These are phyloP conservation scores for Lampris megalopsis DNA, from an alignment of 2,113 vertebrate species.

Conservation along the genomic window DNA sequence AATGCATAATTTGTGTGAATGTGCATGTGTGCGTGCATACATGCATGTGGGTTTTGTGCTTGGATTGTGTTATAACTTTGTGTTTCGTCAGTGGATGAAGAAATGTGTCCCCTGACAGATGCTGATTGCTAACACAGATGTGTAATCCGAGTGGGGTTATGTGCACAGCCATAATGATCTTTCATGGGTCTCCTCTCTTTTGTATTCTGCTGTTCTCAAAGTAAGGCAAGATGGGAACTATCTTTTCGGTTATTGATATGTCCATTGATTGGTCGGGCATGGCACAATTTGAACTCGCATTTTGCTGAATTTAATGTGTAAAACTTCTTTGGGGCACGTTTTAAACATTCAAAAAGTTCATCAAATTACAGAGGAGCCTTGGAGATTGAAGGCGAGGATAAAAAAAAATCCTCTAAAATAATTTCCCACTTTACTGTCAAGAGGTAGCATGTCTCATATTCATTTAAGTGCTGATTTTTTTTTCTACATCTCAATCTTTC, in stretches of 20 bases:
- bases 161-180: constrained; percentile 25
- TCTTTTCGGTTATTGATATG: neutral
- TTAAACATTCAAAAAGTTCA: no score
- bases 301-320: no score
- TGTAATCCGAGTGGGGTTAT: constrained; percentile 74
- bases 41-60: constrained; percentile 33
- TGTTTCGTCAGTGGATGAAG: constrained; percentile 62
- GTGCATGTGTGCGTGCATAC: neutral
- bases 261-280: no score
- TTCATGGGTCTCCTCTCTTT: neutral
- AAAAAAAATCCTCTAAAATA: neutral
- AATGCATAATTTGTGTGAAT: constrained; percentile 24
- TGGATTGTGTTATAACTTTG: constrained; percentile 34
- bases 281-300: no score
- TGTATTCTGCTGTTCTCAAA: neutral
- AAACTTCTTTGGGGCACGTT: no score
- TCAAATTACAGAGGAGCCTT: neutral
- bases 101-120: constrained; percentile 75
- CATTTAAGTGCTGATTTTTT: neutral
- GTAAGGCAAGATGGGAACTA: neutral
- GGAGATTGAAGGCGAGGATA: neutral
- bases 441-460: neutral
- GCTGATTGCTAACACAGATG: constrained; percentile 81
- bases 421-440: neutral
- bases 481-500: neutral